phyloP scores from a whole-genome alignment of 2,888 invertebrate genomes.

The Pristionchus mayeri region DNA sequence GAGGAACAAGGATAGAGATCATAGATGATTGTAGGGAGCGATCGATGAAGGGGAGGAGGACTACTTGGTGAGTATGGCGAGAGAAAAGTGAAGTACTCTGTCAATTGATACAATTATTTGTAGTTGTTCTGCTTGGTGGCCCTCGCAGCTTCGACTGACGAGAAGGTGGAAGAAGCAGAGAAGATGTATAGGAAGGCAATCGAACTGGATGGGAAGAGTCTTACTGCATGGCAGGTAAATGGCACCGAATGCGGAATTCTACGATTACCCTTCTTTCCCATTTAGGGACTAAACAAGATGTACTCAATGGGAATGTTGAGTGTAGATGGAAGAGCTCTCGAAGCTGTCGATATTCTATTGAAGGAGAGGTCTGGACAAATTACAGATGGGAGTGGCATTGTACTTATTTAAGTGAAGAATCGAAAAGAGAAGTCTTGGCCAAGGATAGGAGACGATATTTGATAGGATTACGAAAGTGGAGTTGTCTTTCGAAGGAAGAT shows the following conservation, averaged over 20 bases:
- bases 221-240: constrained; percentile 33
- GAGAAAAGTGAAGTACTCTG: no score
- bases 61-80: no score
- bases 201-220: neutral
- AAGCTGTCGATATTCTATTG: constrained; percentile 18
- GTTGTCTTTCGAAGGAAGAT: constrained; percentile 4
- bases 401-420: neutral
- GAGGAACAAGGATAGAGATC: neutral
- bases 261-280: no score
- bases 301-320: neutral
- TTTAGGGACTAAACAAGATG: constrained; percentile 35
- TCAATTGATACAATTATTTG: no score
- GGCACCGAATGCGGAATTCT: no score
- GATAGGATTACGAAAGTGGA: neutral
- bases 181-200: constrained; percentile 14
- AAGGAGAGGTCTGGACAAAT: neutral
- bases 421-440: neutral
- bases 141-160: constrained; percentile 55
- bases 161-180: constrained; percentile 48
- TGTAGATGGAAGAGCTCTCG: constrained; percentile 12
- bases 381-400: neutral
- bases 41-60: constrained; percentile 52
- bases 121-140: constrained; percentile 56
- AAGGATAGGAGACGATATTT: constrained; percentile 7
- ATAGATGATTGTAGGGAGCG: constrained; percentile 51